Conservation (phyloP, 2,113 vertebrate species). For the Lamprotornis superbus region DNA sequence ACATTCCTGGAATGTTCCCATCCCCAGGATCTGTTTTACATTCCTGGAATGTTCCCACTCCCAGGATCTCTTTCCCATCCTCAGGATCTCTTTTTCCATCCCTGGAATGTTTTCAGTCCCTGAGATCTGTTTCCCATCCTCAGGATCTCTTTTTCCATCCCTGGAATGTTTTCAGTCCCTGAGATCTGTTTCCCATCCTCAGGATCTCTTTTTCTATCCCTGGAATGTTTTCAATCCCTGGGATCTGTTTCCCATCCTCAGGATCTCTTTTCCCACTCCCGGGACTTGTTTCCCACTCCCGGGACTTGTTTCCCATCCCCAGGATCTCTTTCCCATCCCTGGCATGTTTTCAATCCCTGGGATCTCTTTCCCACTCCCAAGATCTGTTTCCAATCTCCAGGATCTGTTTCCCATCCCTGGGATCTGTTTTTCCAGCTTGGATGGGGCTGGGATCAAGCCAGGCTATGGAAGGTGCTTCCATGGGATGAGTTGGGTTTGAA, state of each 20-base stretch:
- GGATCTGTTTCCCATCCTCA: background rate
- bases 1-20: no score
- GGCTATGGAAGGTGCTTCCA: rapidly evolving
- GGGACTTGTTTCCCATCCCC: no score
- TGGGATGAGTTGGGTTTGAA: background rate
- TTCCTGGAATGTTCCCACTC: no score
- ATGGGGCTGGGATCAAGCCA: rapidly evolving
- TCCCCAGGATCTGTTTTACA: background rate
- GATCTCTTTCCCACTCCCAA: rapidly evolving
- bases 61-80: background rate
- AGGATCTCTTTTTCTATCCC: background rate
- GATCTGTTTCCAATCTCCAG: background rate
- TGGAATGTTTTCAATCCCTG: rapidly evolving
- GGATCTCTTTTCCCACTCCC: no score
- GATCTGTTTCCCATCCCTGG: background rate
- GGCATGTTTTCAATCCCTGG: no score
- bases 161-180: no score
- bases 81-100: no score
- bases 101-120: no score
- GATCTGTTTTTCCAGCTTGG: background rate
- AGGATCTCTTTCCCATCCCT: no score
- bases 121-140: rapidly evolving
- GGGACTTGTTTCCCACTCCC: no score
- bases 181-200: background rate
- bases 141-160: background rate